Base-by-base conservation (phyloP, 2,113 vertebrate genomes). In the Ceyx melanurus region DNA sequence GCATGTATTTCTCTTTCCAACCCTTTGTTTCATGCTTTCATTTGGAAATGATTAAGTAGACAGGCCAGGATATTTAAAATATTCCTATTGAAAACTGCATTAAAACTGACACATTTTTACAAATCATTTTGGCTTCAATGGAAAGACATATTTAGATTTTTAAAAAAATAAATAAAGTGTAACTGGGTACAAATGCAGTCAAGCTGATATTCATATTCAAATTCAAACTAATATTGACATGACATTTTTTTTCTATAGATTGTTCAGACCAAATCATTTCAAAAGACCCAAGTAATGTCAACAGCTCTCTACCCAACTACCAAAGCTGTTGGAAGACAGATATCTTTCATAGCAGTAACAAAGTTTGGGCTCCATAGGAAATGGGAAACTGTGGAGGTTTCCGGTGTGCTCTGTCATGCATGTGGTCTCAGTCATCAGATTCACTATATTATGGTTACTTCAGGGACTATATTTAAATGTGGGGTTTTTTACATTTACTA, bases 1-100 rank as follows among this genome's bases (percentile, higher is more conserved):
- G 21, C 71, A 12, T 64, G 21, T 65, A 51, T 93, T 92, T 89
- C 13, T 88, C 66, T 91, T 92, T 87, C 54, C 66, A 92, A 16
- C 28, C 33, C 25, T 79, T 96, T 93, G 74, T 93, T 92, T 85
- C 45, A 64, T 29, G 81, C 23, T 78, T 40, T 95, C 57, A 91
- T 93, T 95, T 84, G 78, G 48, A 94, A 96, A 92, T 89, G 70
- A 80, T 89, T 87, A 87, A 84, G 82, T 51, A 93, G 93, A 84
- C 84, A 87, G 89, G 58, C 85, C 84, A 91, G 91, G 62, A 93
- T 90, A 86, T 83, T 96, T 82, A 94, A 80, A 92, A 92, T 71
- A 82, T 82, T 91, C 46, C 25, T 46, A 82, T 82, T 89, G 88
- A 86, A 96, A 95, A 92, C 67, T 76, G 91, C 60, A 82, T 92